Conservation (phyloP, 2,797 vertebrate species). For the Dermochelys coriacea region DNA sequence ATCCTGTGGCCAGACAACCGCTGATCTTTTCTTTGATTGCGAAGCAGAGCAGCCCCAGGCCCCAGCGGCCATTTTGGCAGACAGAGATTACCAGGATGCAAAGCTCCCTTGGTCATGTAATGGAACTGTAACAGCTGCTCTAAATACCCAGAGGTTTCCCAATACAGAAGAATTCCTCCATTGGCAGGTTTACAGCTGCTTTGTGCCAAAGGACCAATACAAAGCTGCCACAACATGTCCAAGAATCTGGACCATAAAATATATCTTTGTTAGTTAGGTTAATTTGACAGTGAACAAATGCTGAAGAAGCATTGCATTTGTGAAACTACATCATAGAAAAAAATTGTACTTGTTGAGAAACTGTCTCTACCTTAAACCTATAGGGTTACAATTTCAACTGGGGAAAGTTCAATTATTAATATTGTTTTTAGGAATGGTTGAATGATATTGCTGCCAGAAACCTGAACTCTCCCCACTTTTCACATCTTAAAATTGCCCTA, state of each 20-base stretch:
- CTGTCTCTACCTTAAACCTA: too few relatives aligned
- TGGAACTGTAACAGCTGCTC: not conserved
- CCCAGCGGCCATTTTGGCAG: not conserved
- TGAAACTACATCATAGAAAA: too few relatives aligned
- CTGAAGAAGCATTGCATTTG: not conserved
- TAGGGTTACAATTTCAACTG: not conserved
- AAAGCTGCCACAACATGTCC: not conserved
- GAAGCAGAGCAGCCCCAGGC: not conserved
- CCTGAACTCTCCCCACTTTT: not conserved
- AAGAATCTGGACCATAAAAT: not conserved
- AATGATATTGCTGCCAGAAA: rapidly evolving
- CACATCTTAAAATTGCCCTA: not conserved
- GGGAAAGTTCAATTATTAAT: too few relatives aligned
- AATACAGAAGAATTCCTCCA: not conserved
- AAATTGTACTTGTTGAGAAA: too few relatives aligned
- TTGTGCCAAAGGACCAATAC: not conserved
- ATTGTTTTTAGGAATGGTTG: not conserved
- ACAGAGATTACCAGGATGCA: not conserved
- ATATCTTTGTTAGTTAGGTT: not conserved
- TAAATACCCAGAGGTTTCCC: not conserved
- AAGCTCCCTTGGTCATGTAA: not conserved
- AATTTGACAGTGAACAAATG: not conserved
- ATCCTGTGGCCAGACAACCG: not conserved
- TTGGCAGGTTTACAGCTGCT: not conserved
- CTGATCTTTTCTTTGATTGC: not conserved